phyloP scores from a whole-genome alignment of 2,888 invertebrate species.

The Hymenopus coronatus region DNA sequence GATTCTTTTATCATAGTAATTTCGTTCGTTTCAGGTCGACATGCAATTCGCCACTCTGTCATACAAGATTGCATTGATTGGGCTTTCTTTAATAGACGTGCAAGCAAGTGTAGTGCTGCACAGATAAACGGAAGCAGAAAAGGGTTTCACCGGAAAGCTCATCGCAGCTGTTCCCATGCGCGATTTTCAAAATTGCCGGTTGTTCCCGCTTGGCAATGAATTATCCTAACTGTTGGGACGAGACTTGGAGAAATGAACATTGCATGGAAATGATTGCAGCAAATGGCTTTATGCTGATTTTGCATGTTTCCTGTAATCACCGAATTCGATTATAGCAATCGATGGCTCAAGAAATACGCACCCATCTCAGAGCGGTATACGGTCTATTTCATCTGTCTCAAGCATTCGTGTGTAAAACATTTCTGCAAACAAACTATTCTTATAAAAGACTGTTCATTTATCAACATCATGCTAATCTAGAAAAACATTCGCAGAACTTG shows the following conservation, averaged over 20 bases:
- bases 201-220: neutral
- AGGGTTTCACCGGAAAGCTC: neutral
- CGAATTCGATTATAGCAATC: neutral
- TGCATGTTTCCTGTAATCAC: neutral
- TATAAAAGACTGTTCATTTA: too few species aligned
- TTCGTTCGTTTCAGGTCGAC: constrained; percentile 11
- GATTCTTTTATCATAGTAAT: constrained; percentile 14
- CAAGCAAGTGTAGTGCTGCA: neutral
- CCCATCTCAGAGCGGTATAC: neutral
- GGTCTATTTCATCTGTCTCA: neutral
- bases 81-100: neutral
- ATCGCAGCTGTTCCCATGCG: neutral
- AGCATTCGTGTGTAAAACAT: too few species aligned
- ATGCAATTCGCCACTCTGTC: constrained; percentile 19
- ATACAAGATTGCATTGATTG: constrained; percentile 19
- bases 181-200: neutral
- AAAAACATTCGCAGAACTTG: too few species aligned
- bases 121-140: neutral
- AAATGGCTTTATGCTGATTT: neutral
- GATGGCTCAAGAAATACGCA: neutral
- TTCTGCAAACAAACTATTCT: too few species aligned
- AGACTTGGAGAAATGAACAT: neutral
- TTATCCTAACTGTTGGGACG: neutral
- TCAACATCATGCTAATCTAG: too few species aligned
- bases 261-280: neutral